Evolutionary conservation across 2,113 vertebrate genomes (phyloP).

Genomic region (Antechinus flavipes): DNA sequence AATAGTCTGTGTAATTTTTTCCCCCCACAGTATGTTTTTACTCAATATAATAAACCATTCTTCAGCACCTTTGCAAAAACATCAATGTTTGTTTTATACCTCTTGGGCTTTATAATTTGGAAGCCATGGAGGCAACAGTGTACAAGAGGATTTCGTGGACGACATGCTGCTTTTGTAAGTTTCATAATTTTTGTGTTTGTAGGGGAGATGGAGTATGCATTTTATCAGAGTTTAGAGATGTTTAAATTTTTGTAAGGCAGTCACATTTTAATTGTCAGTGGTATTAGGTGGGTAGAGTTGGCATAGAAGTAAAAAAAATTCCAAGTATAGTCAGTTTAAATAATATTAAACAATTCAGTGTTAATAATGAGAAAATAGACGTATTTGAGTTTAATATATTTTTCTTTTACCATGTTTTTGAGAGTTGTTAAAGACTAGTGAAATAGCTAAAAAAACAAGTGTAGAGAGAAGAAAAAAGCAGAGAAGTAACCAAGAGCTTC

Average conservation of each 20-base stretch:
- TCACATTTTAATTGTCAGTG: slow-evolving; percentile 21
- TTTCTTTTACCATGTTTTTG: neutral
- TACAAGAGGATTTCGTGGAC: slow-evolving; percentile 88
- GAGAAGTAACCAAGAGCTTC: neutral
- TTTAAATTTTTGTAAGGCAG: slow-evolving; percentile 45
- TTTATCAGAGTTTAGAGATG: slow-evolving; percentile 42
- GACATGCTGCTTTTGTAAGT: slow-evolving; percentile 92
- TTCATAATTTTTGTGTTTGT: slow-evolving; percentile 49
- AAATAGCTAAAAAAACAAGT: neutral
- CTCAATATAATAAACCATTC: slow-evolving; percentile 97
- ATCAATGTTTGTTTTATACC: slow-evolving; percentile 97
- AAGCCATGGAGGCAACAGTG: slow-evolving; percentile 98
- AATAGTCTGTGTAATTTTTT: slow-evolving; percentile 65
- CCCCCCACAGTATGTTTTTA: slow-evolving; percentile 93
- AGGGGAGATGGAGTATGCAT: neutral
- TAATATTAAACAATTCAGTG: neutral
- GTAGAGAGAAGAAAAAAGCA: slow-evolving; percentile 10
- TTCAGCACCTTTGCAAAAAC: slow-evolving; percentile 99
- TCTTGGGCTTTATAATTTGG: slow-evolving; percentile 98
- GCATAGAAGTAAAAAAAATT: slow-evolving; percentile 10
- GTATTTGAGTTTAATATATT: slow-evolving; percentile 14
- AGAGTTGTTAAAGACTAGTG: slow-evolving; percentile 42
- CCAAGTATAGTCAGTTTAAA: slow-evolving; percentile 24
- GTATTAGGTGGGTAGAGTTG: slow-evolving; percentile 15
- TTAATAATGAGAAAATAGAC: neutral